These are phyloP conservation scores for Grapholita molesta DNA, from an alignment of 1,140 invertebrate genomes.

Conservation along the genomic window DNA sequence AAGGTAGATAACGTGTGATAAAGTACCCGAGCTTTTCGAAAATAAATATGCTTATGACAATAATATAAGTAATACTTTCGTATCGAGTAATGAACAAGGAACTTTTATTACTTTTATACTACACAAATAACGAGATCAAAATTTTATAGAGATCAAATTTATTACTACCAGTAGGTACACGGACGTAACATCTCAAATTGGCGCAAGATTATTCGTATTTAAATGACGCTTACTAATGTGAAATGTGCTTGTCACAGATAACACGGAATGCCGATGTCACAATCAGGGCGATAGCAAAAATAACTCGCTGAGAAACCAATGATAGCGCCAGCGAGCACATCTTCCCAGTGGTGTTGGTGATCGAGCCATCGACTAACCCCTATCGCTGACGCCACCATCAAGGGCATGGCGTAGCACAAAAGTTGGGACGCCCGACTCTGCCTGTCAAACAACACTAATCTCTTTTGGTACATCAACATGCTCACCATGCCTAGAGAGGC, in stretches of 20 bases:
- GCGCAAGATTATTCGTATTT: too few species aligned
- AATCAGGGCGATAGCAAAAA: constrained; percentile 34
- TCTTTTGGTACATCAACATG: constrained; percentile 85
- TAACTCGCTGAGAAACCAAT: constrained; percentile 29
- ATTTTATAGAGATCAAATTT: too few species aligned
- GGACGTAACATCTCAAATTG: too few species aligned
- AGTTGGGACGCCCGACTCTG: constrained; percentile 75
- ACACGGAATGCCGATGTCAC: not conserved
- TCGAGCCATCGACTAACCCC: constrained; percentile 89
- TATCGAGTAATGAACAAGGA: too few species aligned
- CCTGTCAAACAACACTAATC: constrained; percentile 80
- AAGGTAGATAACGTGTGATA: too few species aligned
- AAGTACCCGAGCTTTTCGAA: too few species aligned
- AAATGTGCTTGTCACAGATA: not conserved
- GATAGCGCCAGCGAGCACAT: constrained; percentile 33
- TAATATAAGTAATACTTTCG: too few species aligned
- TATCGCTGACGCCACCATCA: constrained; percentile 81
- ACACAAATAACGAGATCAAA: too few species aligned
- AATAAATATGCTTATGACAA: too few species aligned
- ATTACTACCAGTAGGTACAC: too few species aligned
- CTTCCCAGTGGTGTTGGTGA: constrained; percentile 94
- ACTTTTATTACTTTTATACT: too few species aligned
- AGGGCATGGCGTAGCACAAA: constrained; percentile 78
- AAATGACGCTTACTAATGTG: too few species aligned
- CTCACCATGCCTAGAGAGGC: constrained; percentile 85